Percentiles rank a stretch among this genome's conserved stretches.
phyloP scores from a whole-genome alignment of 1,140 invertebrate genomes.

The Drosophila sucinea region DNA sequence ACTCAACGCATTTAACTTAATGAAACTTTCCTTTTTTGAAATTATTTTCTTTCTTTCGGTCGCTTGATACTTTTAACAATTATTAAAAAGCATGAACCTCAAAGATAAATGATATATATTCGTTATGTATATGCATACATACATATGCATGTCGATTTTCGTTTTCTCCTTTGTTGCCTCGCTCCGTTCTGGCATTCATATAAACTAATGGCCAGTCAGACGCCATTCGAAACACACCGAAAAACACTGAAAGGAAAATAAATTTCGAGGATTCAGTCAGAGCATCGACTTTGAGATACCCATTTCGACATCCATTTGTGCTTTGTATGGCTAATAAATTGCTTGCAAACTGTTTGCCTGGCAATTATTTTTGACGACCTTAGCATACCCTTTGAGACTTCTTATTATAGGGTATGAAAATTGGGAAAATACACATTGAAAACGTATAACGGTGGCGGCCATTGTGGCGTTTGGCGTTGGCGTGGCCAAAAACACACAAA shows the following conservation, averaged over 20 bases:
- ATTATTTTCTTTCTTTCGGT: not conserved
- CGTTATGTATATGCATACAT: not conserved
- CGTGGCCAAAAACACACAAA: conserved; percentile 54
- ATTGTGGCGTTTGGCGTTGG: conserved; percentile 64
- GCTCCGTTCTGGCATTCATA: conserved; percentile 26
- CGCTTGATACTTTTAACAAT: not conserved
- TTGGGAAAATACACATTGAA: conserved; percentile 21
- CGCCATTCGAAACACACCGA: conserved; percentile 58
- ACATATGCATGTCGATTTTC: conserved; percentile 1
- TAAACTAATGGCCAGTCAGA: conserved; percentile 68
- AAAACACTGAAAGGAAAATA: conserved; percentile 6
- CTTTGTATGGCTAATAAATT: no score
- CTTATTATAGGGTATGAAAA: not conserved
- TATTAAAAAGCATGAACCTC: not conserved
- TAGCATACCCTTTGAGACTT: not conserved
- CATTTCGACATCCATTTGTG: not conserved
- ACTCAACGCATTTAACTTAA: not conserved
- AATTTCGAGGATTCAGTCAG: not conserved
- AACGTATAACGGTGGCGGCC: conserved; percentile 47
- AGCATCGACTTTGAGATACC: not conserved
- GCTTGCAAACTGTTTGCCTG: no score
- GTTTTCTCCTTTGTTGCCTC: not conserved
- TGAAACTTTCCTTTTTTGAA: not conserved
- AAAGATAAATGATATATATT: not conserved
- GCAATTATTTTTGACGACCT: not conserved